Percentiles rank a stretch among this genome's conserved stretches.
phyloP scores from a whole-genome alignment of 2,888 invertebrate species.

The Allygus modestus region DNA sequence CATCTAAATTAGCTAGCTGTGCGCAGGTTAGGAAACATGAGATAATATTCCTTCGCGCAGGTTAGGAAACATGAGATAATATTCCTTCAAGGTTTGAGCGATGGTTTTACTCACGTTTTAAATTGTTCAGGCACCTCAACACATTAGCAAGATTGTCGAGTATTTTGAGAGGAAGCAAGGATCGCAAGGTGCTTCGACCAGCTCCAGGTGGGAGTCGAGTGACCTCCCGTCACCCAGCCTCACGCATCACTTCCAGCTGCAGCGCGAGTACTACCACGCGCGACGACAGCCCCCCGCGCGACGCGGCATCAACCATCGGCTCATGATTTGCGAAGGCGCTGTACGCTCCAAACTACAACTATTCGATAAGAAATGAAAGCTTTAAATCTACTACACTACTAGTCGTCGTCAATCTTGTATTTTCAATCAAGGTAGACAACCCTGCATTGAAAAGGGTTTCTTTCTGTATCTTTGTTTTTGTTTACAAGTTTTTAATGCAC shows the following conservation, averaged over 20 bases:
- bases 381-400: constrained; percentile 18
- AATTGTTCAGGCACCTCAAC: constrained; percentile 77
- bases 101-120: no score
- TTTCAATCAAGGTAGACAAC: neutral
- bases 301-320: constrained; percentile 73
- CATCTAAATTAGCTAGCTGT: no score
- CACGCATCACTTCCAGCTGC: constrained; percentile 60
- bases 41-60: no score
- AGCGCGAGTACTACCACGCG: constrained; percentile 64
- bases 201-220: constrained; percentile 71
- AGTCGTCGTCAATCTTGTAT: constrained; percentile 3
- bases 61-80: no score
- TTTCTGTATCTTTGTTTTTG: neutral
- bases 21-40: no score
- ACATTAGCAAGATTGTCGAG: constrained; percentile 91
- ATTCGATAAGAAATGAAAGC: constrained; percentile 82
- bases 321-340: constrained; percentile 91
- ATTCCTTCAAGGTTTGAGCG: no score
- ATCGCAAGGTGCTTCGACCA: constrained; percentile 71
- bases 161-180: constrained; percentile 87
- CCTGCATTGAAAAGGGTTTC: neutral
- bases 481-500: neutral
- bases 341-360: constrained; percentile 91
- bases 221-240: constrained; percentile 64
- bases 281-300: constrained; percentile 61